These are phyloP conservation scores for Agapornis canus DNA, from an alignment of 2,797 vertebrate species.

Conservation along the genomic window DNA sequence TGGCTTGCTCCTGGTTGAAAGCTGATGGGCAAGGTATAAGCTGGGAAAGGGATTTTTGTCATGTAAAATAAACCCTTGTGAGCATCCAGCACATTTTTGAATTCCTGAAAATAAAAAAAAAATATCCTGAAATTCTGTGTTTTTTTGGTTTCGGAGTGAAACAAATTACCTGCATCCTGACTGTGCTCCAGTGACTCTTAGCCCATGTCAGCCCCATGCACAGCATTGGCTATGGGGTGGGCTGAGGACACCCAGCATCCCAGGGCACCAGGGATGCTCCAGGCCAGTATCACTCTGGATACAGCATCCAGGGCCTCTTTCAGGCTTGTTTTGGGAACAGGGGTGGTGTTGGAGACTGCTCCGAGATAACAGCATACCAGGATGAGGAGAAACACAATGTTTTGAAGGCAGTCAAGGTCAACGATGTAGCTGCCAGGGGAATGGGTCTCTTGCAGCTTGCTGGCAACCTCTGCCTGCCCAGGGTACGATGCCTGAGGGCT, in stretches of 20 bases:
- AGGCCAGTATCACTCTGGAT: background rate
- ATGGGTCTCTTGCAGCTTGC: background rate
- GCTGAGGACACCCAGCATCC: background rate
- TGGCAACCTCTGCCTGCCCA: background rate
- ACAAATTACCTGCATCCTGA: background rate
- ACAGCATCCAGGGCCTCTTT: accelerated
- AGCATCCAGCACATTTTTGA: background rate
- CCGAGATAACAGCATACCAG: too few species aligned
- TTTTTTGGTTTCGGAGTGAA: background rate
- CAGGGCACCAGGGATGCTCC: accelerated
- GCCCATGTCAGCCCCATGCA: background rate
- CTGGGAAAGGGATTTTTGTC: background rate
- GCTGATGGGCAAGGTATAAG: background rate
- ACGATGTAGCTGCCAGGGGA: background rate
- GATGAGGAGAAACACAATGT: background rate
- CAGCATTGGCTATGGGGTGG: background rate
- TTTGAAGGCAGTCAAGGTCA: background rate
- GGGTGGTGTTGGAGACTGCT: background rate
- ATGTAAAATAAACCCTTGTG: background rate
- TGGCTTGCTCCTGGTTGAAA: background rate
- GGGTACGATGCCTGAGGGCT: accelerated
- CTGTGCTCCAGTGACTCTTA: accelerated
- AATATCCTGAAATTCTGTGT: background rate
- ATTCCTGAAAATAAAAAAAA: background rate
- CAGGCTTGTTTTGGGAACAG: background rate